A percentile compares a stretch with the other conserved stretches of the same genome.
phyloP scores from a whole-genome alignment of 2,888 invertebrate species.

The Xanthostigma xanthostigma region DNA sequence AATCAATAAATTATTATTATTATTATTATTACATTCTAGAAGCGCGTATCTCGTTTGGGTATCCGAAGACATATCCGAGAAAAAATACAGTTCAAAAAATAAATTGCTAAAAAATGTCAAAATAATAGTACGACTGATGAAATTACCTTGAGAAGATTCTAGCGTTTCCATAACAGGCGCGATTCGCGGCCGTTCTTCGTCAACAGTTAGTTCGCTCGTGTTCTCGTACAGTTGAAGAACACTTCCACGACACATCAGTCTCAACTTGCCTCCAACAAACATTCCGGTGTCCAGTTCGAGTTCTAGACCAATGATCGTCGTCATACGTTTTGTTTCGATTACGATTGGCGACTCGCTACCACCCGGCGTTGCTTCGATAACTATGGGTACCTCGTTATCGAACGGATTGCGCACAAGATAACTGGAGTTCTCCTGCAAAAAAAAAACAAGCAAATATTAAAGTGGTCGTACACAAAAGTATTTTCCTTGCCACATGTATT shows the following conservation, averaged over 20 bases:
- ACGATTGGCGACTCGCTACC: too few relatives aligned
- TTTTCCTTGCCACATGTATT: too few relatives aligned
- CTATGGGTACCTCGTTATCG: conserved; percentile 7
- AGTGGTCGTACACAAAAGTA: too few relatives aligned
- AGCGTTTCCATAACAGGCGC: conserved; percentile 59
- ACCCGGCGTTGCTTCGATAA: background rate
- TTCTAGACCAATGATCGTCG: conserved; percentile 30
- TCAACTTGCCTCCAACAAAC: conserved; percentile 47
- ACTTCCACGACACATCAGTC: conserved; percentile 49
- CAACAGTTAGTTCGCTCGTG: conserved; percentile 44
- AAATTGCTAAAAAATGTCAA: too few relatives aligned
- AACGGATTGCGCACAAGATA: conserved; percentile 13
- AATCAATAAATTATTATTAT: too few relatives aligned
- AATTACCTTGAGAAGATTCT: conserved; percentile 41
- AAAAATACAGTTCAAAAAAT: too few relatives aligned
- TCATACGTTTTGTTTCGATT: conserved; percentile 13
- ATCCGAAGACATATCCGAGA: too few relatives aligned
- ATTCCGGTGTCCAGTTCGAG: conserved; percentile 46
- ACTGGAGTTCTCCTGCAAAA: conserved; percentile 21
- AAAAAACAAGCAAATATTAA: conserved; percentile 7
- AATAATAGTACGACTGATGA: background rate
- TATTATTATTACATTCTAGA: too few relatives aligned
- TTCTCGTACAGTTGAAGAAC: conserved; percentile 52
- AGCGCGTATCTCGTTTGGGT: too few relatives aligned
- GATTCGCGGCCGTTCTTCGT: conserved; percentile 59